Base-by-base conservation (phyloP, 2,888 invertebrate species). In the Platynereis dumerilii region DNA sequence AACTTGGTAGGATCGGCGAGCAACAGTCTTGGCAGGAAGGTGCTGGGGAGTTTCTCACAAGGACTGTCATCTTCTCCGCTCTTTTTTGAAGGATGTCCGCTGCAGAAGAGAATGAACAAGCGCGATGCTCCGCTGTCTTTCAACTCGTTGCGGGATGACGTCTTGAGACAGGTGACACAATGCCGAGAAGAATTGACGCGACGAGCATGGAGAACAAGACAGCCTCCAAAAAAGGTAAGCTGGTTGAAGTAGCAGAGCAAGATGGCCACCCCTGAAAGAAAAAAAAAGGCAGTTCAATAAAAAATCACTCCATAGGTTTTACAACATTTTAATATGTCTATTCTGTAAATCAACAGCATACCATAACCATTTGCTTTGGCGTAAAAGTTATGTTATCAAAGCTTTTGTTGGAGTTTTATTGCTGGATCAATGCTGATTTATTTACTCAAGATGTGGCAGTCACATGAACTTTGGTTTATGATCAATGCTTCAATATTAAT, bases 81-180 rank as follows among this genome's bases (percentile, higher is more conserved):
- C 3, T 64, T 48, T n/a, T 29, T 64, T 2, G 75, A 72, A 15
- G 65, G 59, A 7, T 66, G 52, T 7, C 74, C 75, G 2, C 67
- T 59, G 60, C 73, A 75, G 52, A 77, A 91, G 2, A 64, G 2
- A 3, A 66, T 29, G 10, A 55, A 24, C 15, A 20, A 12, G 5
- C 27, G 3, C 17, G 62, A 56, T 5, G 26, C 12, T 52, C 56
- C 45, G 12, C 57, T 56, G 1, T 26, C 53, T 45, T 64, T 48
- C 58, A 69, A 27, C 20, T 26, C 39, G 7, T 24, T 34, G 17
- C 58, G 52, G n/a, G 65, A 22, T 20, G 48, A 48, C 22, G 60
- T 60, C n/a, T 45, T 42, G 17, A 55, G 58, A 17, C 68, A 68
- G 2, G 76, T 73, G 26, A 72, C 20, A 44, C 69, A 74, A 60